Evolutionary conservation across 2,113 vertebrate genomes (phyloP).

Genomic region (Rhynchomys soricoides): DNA sequence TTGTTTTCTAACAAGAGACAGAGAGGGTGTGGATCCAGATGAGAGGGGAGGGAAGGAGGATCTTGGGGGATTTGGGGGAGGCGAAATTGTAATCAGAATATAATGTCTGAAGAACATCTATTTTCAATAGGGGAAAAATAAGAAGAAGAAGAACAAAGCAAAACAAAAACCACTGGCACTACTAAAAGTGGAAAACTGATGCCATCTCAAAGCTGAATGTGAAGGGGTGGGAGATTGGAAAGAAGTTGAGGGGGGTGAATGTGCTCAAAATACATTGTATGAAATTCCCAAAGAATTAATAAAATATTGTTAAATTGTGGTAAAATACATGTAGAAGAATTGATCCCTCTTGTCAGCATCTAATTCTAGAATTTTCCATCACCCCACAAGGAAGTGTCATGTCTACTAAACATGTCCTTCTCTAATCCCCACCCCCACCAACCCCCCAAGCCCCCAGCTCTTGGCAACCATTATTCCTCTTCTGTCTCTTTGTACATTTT

Average conservation of each 20-base stretch:
- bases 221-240: neutral
- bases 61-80: neutral
- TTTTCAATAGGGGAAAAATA: neutral
- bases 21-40: neutral
- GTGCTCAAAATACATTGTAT: neutral
- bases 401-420: neutral
- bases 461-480: neutral
- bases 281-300: neutral
- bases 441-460: too few relatives aligned
- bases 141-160: too few relatives aligned
- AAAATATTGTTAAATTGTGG: neutral
- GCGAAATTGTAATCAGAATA: neutral
- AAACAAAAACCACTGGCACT: neutral
- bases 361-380: slow-evolving; percentile 22
- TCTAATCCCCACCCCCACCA: too few relatives aligned
- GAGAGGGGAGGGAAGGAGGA: neutral
- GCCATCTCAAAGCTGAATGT: neutral
- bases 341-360: neutral
- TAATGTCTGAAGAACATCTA: neutral
- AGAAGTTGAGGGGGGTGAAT: neutral
- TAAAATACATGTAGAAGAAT: neutral
- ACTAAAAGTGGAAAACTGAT: neutral
- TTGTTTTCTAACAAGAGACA: neutral
- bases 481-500: neutral
- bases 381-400: neutral